These are phyloP conservation scores for Andrena flavipes DNA, from an alignment of 2,888 invertebrate species.

Conservation along the genomic window DNA sequence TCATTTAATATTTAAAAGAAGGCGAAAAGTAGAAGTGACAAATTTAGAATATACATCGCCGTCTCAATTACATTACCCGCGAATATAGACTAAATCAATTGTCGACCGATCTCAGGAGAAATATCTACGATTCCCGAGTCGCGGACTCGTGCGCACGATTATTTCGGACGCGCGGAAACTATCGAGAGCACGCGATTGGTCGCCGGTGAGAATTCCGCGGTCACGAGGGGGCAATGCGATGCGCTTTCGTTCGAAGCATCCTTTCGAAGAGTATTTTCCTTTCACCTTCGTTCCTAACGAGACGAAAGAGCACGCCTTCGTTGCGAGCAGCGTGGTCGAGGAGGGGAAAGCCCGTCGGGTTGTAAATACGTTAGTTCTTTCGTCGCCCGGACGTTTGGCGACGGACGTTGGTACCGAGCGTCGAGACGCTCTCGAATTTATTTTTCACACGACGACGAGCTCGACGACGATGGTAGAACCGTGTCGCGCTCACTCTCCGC, in stretches of 20 bases:
- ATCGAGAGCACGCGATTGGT: neutral
- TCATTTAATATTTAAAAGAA: too few species aligned
- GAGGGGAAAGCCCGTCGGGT: constrained; percentile 17
- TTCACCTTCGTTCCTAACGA: constrained; percentile 50
- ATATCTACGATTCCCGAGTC: too few species aligned
- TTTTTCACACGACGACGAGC: constrained; percentile 72
- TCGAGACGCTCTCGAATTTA: constrained; percentile 64
- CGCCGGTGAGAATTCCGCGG: constrained; percentile 5
- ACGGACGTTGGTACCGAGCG: constrained; percentile 22
- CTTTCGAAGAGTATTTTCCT: constrained; percentile 33
- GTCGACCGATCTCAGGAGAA: too few species aligned
- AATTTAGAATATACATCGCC: too few species aligned
- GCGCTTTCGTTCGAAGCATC: constrained; percentile 6
- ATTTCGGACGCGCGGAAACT: neutral
- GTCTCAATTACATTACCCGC: too few species aligned
- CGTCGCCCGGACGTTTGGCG: neutral
- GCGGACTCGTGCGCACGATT: neutral
- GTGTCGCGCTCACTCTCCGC: constrained; percentile 3
- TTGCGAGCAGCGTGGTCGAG: constrained; percentile 10
- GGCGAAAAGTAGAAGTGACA: too few species aligned
- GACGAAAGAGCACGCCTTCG: constrained; percentile 31
- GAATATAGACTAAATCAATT: too few species aligned
- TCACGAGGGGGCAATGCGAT: constrained; percentile 2
- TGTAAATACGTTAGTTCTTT: constrained; percentile 33
- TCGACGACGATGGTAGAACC: constrained; percentile 21